phyloP scores from a whole-genome alignment of 2,888 invertebrate genomes.

The Cataglyphis cursor region DNA sequence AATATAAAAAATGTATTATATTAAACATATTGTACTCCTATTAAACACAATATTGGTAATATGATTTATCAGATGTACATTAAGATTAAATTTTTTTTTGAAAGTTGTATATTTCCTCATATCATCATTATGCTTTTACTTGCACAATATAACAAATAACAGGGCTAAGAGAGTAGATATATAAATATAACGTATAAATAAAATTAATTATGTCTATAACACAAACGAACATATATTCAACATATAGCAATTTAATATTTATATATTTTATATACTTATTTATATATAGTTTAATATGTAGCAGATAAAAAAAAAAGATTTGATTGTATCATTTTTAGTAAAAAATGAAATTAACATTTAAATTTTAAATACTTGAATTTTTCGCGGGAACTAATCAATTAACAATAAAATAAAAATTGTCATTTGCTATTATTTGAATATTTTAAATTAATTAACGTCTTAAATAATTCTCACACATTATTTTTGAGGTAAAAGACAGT shows the following conservation, averaged over 20 bases:
- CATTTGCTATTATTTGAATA: slow-evolving; percentile 45
- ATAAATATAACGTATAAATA: slow-evolving; percentile 49
- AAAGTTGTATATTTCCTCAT: neutral
- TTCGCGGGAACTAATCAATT: neutral
- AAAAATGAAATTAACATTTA: neutral
- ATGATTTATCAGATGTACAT: neutral
- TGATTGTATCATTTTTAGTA: neutral
- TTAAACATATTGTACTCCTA: slow-evolving; percentile 4
- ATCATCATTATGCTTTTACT: slow-evolving; percentile 2
- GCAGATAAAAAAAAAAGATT: neutral
- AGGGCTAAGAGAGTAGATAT: slow-evolving; percentile 7
- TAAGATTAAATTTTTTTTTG: neutral
- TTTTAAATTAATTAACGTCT: slow-evolving; percentile 36
- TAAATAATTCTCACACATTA: neutral
- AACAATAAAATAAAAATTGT: neutral
- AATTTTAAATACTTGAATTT: neutral
- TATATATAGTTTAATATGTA: neutral
- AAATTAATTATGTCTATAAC: slow-evolving; percentile 61
- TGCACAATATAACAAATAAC: neutral
- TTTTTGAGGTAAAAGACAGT: neutral
- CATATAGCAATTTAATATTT: slow-evolving; percentile 53
- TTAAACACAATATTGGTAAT: neutral
- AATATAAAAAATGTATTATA: slow-evolving; percentile 20
- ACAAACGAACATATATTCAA: slow-evolving; percentile 49
- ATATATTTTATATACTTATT: slow-evolving; percentile 1